Evolutionary conservation across 92 coral and sea anemone species (phyloP).

Genomic region (Micromussa lordhowensis): DNA sequence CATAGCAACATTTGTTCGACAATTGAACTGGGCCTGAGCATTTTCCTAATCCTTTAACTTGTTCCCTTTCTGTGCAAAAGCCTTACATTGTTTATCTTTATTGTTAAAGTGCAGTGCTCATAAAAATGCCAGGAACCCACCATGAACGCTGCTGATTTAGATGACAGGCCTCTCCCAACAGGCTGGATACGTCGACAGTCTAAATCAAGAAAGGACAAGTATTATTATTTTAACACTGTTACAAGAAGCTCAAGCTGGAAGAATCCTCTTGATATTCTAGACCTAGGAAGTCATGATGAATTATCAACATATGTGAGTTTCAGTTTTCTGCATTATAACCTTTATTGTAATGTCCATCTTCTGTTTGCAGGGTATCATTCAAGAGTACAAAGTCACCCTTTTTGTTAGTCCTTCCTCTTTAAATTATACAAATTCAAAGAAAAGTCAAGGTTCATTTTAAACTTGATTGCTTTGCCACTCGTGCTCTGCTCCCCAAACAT

Average conservation of each 20-base stretch:
- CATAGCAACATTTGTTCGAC: no score
- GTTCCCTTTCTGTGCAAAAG: neutral
- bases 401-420: no score
- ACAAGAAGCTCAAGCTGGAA: conserved; percentile 88
- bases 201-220: conserved; percentile 66
- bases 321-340: neutral
- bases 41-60: neutral
- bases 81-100: neutral
- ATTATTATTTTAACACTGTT: conserved; percentile 75
- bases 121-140: conserved; percentile 14
- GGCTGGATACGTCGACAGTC: conserved; percentile 85
- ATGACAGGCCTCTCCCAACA: conserved; percentile 66
- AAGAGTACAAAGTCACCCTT: no score
- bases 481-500: no score
- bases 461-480: no score
- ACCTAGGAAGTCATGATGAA: neutral
- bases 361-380: no score
- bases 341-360: no score
- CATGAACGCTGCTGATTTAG: conserved; percentile 35
- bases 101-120: neutral
- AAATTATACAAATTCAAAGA: no score
- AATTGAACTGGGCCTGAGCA: no score
- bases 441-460: no score
- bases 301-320: conserved; percentile 16
- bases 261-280: conserved; percentile 62